These are phyloP conservation scores for Noctua comes DNA, from an alignment of 2,888 invertebrate species.

Conservation along the genomic window DNA sequence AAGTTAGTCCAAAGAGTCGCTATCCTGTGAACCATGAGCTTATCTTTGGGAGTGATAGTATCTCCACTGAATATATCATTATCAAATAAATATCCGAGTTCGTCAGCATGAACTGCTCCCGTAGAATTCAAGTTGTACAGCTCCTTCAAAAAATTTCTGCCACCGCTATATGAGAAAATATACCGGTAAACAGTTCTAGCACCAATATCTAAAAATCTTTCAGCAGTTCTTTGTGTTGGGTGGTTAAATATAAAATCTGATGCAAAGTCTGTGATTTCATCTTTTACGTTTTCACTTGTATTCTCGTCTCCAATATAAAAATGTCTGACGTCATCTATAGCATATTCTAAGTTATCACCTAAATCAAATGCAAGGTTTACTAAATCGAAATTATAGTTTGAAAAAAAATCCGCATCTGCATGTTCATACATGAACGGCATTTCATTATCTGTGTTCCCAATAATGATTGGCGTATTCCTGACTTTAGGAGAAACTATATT, in stretches of 20 bases:
- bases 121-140: slow-evolving; percentile 17
- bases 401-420: not conserved
- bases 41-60: slow-evolving; percentile 45
- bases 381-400: slow-evolving; percentile 22
- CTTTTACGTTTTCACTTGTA: slow-evolving; percentile 8
- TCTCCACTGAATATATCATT: slow-evolving; percentile 7
- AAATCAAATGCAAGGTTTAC: slow-evolving; percentile 29
- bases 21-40: slow-evolving; percentile 52
- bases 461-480: slow-evolving; percentile 26
- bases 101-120: slow-evolving; percentile 59
- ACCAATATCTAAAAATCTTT: slow-evolving; percentile 41
- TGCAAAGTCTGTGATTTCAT: slow-evolving; percentile 31
- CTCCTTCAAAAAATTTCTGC: slow-evolving; percentile 18
- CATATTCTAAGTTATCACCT: slow-evolving; percentile 28
- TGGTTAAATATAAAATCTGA: slow-evolving; percentile 36
- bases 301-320: slow-evolving; percentile 56
- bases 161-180: slow-evolving; percentile 51
- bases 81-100: slow-evolving; percentile 61
- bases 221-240: slow-evolving; percentile 45
- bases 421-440: slow-evolving; percentile 10
- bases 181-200: slow-evolving; percentile 45
- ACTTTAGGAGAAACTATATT: slow-evolving; percentile 35
- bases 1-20: slow-evolving; percentile 66
- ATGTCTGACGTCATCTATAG: slow-evolving; percentile 15
- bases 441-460: slow-evolving; percentile 43